Evolutionary conservation across 2,113 vertebrate species (phyloP).

Genomic region (Heloderma charlesbogerti): DNA sequence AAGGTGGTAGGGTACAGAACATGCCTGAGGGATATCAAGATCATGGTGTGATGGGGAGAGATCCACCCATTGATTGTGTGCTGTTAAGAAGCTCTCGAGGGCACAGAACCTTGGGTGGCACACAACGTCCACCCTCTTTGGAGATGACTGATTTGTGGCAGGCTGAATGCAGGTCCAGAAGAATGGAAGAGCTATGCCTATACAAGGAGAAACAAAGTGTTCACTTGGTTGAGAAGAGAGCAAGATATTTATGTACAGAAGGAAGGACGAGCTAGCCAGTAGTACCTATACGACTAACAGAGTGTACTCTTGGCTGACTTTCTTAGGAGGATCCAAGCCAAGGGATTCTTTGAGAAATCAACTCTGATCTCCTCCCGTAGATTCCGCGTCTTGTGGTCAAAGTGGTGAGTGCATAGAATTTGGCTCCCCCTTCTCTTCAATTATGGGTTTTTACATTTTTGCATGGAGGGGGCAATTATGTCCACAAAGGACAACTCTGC

Average conservation of each 20-base stretch:
- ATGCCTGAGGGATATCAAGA: not conserved
- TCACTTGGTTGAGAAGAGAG: too few species aligned
- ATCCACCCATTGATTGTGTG: too few species aligned
- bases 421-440: not conserved
- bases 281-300: too few species aligned
- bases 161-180: not conserved
- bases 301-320: not conserved
- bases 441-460: too few species aligned
- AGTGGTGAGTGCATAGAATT: too few species aligned
- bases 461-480: too few species aligned
- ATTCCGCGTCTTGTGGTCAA: not conserved
- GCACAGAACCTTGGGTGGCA: too few species aligned
- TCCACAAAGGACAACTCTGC: too few species aligned
- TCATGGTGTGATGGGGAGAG: not conserved
- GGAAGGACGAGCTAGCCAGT: not conserved
- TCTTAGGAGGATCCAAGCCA: not conserved
- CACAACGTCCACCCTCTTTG: not conserved
- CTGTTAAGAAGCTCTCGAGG: not conserved
- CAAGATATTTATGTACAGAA: not conserved
- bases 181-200: not conserved
- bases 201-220: not conserved
- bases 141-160: not conserved
- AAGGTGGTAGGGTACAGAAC: not conserved
- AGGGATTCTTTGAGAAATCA: not conserved
- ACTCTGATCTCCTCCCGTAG: not conserved